Evolutionary conservation across 2,113 vertebrate species (phyloP), one percentile per base, ranked within the genome.

Genomic region (Gavia stellata): DNA sequence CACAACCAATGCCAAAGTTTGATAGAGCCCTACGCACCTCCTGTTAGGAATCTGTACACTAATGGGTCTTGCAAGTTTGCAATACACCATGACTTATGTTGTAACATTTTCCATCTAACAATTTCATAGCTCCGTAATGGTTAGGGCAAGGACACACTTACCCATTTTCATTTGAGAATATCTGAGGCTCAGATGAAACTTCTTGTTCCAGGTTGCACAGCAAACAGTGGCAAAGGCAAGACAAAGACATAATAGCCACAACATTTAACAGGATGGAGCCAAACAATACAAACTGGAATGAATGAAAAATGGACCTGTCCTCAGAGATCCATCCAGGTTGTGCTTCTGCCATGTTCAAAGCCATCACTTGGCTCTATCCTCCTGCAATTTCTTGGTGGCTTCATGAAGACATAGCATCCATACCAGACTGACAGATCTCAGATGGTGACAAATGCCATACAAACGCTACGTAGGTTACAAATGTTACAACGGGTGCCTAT

Each of bases 11-110:
- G 26, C 52, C n/a, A 14, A 10, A 25, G 50, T 47, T 5, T 62
- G 62, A 7, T 0, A n/a, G 44, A 0, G 0, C 78, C 56, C 62
- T 26, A 4, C 2, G 0, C 29, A 4, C 13, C n/a, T 74, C 36
- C 74, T 0, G 0, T n/a, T 3, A 5, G 47, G 1, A 1, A 16
- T 23, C 2, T 0, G 15, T 17, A 15, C 16, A 2, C 59, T 12
- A 25, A 14, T 2, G 33, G 21, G 9, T 16, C 38, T 14, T 29
- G 25, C 10, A 24, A 4, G n/a, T 13, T 47, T 45, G 25, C 50
- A 49, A 7, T 10, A 16, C 0, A 1, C 25, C 13, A 11, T 5
- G 33, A 1, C 40, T 52, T 28, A 29, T 21, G 7, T 13, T n/a
- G 29, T 3, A 65, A 28, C 14, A 7, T 17, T 44, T 45, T 44